Evolutionary conservation across 2,888 invertebrate species (phyloP), one percentile per base, ranked within the genome.

Genomic region (Octonoba sinensis): DNA sequence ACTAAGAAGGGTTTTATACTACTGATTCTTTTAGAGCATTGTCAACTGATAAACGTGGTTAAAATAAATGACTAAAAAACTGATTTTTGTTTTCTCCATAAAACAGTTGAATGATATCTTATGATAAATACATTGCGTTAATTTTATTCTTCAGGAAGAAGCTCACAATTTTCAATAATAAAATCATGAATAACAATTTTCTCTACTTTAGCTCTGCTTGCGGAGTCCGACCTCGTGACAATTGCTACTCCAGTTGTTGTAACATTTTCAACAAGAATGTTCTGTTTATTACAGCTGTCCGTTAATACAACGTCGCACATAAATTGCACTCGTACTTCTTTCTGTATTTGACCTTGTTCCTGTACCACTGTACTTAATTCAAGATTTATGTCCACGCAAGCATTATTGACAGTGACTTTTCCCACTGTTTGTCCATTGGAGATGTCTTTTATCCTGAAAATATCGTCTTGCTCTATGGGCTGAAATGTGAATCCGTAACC

Each of bases 401-500:
- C 60, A 47, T 69, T 36, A 49, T 54, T 62, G 51, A 82, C 64
- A 1, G 75, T 22, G 6, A 67, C 59, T 62, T 72, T 66, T 1
- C 82, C 82, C 12, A 60, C 54, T 1, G 27, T 22, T 20, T 76
- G n/a, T 3, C 54, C 27, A 16, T 24, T 47, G 4, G 18, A 44
- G 3, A 65, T 57, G 46, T 82, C 65, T 11, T 71, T 13, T 8
- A 82, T 86, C 1, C 15, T 59, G 64, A 93, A 93, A 87, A 92
- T 92, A 86, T 93, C 93, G 20, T 93, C 93, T 74, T 91, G 89
- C 16, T 92, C 91, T 8, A 93, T 90, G 0, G 92, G 91, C 87
- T 92, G 92, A 82, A 93, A 89, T 87, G 93, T 92, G 88, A 94
- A 93, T 47, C 92, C 92, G 87, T 92, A 94, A 67, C 94, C 94